Percentiles rank a stretch among this genome's conserved stretches.
Evolutionary conservation across 2,797 vertebrate genomes (phyloP).

Genomic region (Allobates femoralis): DNA sequence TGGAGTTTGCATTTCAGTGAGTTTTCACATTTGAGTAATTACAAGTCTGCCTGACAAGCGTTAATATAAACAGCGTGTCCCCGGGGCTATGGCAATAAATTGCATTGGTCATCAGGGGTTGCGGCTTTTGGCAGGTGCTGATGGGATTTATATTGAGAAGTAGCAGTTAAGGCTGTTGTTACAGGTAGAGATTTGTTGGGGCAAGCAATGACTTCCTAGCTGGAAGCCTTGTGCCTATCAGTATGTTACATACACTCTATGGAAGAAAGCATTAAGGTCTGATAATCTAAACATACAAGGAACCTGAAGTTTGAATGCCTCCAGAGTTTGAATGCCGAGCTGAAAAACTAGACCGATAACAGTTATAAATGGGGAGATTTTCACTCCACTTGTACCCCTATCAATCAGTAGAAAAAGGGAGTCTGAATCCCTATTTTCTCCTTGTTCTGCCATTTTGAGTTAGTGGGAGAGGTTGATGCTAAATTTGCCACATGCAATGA

Average conservation of each 20-base stretch:
- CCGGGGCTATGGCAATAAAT: conserved; percentile 14
- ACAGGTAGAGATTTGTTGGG: neutral
- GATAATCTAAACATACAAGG: neutral
- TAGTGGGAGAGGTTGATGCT: no score
- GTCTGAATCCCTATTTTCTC: no score
- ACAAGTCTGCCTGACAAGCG: neutral
- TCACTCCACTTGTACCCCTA: no score
- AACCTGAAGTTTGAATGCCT: neutral
- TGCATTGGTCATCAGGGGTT: neutral
- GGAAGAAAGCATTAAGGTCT: neutral
- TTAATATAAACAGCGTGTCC: conserved; percentile 5
- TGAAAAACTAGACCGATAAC: no score
- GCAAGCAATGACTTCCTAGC: conserved; percentile 2
- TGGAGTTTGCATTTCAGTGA: conserved; percentile 12
- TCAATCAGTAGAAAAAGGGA: no score
- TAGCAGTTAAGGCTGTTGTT: neutral
- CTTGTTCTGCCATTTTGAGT: no score
- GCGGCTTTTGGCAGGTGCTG: conserved; percentile 28
- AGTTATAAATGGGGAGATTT: no score
- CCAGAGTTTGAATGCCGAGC: no score
- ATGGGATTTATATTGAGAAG: conserved; percentile 23
- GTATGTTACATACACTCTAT: neutral
- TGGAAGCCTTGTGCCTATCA: neutral
- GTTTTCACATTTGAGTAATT: conserved; percentile 22
- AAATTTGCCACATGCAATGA: no score